Evolutionary conservation across 1,140 invertebrate species (phyloP).

Genomic region (Lasaia peninsularis): DNA sequence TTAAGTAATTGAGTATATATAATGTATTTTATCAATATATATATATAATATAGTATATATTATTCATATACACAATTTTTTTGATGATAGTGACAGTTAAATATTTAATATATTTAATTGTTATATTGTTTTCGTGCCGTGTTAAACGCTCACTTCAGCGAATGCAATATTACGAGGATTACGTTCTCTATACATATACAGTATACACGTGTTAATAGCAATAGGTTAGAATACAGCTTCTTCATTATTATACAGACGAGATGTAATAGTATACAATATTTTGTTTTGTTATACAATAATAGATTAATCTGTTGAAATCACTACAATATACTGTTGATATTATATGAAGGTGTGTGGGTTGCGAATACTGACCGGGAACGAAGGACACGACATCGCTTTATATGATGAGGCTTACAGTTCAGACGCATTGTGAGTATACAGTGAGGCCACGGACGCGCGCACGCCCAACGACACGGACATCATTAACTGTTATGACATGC

Average conservation of each 20-base stretch:
- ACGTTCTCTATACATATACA: constrained; percentile 52
- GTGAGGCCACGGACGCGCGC: constrained; percentile 16
- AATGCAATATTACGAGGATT: constrained; percentile 55
- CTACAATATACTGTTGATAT: constrained; percentile 51
- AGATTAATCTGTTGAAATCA: constrained; percentile 65
- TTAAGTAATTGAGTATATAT: constrained; percentile 46
- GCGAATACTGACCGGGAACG: constrained; percentile 41
- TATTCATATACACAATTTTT: constrained; percentile 72
- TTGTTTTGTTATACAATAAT: constrained; percentile 69
- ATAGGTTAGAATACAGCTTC: constrained; percentile 49
- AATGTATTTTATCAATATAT: constrained; percentile 25
- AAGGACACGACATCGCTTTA: constrained; percentile 51
- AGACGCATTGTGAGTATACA: constrained; percentile 47
- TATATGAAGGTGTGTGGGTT: constrained; percentile 60
- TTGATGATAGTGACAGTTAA: constrained; percentile 52
- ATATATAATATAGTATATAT: constrained; percentile 43
- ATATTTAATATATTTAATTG: constrained; percentile 57
- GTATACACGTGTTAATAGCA: constrained; percentile 64
- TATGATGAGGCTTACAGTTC: constrained; percentile 52
- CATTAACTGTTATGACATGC: not conserved
- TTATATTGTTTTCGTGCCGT: constrained; percentile 69
- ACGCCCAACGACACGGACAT: not conserved
- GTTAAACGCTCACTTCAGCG: constrained; percentile 51
- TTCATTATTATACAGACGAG: constrained; percentile 59
- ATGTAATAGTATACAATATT: constrained; percentile 49